Evolutionary conservation across 2,888 invertebrate genomes (phyloP), one percentile per base, ranked within the genome.

Genomic region (Parascotia fuliginaria): DNA sequence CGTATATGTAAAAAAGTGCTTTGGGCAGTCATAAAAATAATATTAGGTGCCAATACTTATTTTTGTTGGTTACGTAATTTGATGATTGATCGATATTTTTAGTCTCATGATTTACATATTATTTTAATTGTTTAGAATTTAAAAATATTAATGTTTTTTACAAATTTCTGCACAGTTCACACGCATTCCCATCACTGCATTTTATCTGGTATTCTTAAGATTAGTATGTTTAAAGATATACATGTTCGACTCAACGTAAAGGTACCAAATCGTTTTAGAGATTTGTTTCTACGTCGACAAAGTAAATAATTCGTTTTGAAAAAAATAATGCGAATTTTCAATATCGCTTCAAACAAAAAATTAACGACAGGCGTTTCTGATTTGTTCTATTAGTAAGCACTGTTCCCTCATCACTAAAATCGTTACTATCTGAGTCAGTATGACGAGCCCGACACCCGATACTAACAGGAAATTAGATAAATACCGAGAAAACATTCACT

Each of bases 391-490:
- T 41, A 43, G 46, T 53, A 22, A 36, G 19, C 47, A 41, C 16
- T 50, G 32, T 45, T 56, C 38, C 38, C 51, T n/a, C 53, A 47
- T 52, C 33, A 48, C 54, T 47, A 42, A 45, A 45, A 33, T 57
- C 46, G 49, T 49, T 44, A 57, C 45, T 16, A 51, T 54, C 55
- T 77, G 79, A 80, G 55, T 80, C 75, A 80, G 63, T 61, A 49
- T 55, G 69, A 76, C 70, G 60, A 59, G 63, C 59, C 60, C 47
- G 74, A 65, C 71, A 75, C 60, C 67, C 55, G 77, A 82, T 70
- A 70, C 76, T 57, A 70, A 81, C 83, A 81, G 87, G 87, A 87
- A 85, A 87, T 86, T 81, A 81, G 78, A 71, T 69, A 68, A 81
- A 81, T 81, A 72, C 75, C 76, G 62, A 63, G 61, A 65, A 75